Evolutionary conservation across 1,140 invertebrate species (phyloP).

Genomic region (Aporrectodea caliginosa): DNA sequence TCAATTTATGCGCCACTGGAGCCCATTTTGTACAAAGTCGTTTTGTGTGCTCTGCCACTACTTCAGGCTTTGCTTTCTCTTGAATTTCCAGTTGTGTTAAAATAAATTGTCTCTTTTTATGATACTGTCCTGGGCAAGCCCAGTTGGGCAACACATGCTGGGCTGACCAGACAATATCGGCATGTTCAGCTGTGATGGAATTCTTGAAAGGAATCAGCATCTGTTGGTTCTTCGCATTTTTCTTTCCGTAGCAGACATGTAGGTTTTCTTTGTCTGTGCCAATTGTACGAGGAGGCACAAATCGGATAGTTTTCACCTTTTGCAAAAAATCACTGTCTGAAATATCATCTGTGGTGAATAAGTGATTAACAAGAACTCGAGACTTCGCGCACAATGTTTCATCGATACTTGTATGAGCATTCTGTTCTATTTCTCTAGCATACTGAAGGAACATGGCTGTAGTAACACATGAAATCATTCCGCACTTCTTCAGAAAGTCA

Average conservation of each 20-base stretch:
- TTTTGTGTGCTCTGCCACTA: neutral
- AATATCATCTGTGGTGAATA: constrained; percentile 9
- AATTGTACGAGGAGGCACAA: neutral
- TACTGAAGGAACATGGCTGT: neutral
- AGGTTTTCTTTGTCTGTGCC: neutral
- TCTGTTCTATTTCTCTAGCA: constrained; percentile 4
- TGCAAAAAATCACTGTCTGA: neutral
- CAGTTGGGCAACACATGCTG: neutral
- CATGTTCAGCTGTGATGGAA: neutral
- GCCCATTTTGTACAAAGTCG: neutral
- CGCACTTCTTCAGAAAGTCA: constrained; percentile 25
- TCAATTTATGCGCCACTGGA: neutral
- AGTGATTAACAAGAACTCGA: constrained; percentile 14
- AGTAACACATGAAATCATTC: neutral
- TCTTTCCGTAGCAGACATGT: neutral
- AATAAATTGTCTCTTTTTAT: neutral
- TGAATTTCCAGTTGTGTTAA: neutral
- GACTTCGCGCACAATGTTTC: constrained; percentile 12
- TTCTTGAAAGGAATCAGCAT: neutral
- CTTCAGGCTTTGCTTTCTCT: neutral
- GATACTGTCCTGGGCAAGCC: neutral
- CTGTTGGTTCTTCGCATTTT: neutral
- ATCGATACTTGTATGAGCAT: neutral
- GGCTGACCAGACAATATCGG: neutral
- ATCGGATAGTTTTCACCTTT: neutral